Base-by-base conservation (phyloP, 2,797 vertebrate genomes). In the Vultur gryphus region DNA sequence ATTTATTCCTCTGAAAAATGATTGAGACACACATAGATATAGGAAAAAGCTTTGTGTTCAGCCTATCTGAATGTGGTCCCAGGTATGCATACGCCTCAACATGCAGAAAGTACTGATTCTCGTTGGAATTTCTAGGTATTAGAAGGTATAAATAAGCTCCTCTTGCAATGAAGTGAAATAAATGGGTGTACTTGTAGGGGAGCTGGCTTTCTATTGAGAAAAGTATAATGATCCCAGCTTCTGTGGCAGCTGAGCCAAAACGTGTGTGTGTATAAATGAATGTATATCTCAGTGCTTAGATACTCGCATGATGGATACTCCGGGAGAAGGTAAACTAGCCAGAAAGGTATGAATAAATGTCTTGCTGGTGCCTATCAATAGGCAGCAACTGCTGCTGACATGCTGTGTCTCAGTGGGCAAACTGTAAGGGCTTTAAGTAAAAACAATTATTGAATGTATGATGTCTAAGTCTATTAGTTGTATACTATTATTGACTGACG, bases 401-500 rank as follows among this genome's bases (percentile, higher is more conserved):
- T 39, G 44, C 75, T 71, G 75, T 66, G 86, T 95, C 94, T 96
- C 94, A 85, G 75, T 95, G 84, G 95, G 90, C 81, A 89, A 90
- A 96, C 78, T 69, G 81, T 78, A 89, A 92, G 90, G 64, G 61
- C 71, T 96, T 95, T 93, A 95, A 97, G 86, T 96, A 91, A 97
- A 97, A 97, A 95, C 84, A 96, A 89, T 93, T 96, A 97, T 96
- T 96, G 97, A 95, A 97, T 97, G 46, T 96, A 93, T 96, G 86
- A 96, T 94, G 95, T 95, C 92, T 80, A 90, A 95, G 55, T 95
- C 95, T 97, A 88, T 97, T 97, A 95, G 84, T 87, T 93, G 89
- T 96, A 91, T 96, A 88, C 89, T 91, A 58, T 92, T 96, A 94
- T 95, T 97, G 96, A 96, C 92, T 85, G 94, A 95, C 2, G 3